Evolutionary conservation across 2,113 vertebrate species (phyloP).

Genomic region (Anolis carolinensis): DNA sequence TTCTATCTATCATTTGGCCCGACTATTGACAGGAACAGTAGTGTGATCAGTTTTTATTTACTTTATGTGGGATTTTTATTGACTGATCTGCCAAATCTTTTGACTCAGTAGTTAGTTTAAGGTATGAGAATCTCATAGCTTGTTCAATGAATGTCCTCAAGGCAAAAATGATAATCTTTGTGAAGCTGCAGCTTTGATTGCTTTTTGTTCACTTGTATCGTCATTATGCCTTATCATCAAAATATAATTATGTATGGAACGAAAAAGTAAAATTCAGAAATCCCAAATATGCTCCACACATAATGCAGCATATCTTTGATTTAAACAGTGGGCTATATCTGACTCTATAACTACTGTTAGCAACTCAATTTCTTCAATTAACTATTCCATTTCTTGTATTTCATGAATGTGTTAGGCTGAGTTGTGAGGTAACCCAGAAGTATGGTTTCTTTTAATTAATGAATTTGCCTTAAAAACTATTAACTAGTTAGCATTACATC

Average conservation of each 20-base stretch:
- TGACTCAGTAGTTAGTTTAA: conserved; percentile 72
- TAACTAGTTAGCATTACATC: neutral
- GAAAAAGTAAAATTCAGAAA: neutral
- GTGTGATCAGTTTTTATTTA: conserved; percentile 70
- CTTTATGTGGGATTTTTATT: conserved; percentile 59
- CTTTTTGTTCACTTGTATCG: conserved; percentile 25
- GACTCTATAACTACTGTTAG: neutral
- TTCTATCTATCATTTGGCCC: conserved; percentile 65
- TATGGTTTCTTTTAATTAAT: neutral
- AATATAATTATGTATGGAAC: conserved; percentile 4
- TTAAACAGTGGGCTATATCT: conserved; percentile 39
- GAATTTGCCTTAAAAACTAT: neutral
- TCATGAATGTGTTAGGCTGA: neutral
- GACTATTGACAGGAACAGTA: conserved; percentile 75
- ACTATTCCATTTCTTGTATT: neutral
- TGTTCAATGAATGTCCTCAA: conserved; percentile 38
- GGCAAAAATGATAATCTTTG: conserved; percentile 49
- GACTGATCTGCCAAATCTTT: conserved; percentile 70
- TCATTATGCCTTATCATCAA: conserved; percentile 39
- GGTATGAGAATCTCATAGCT: conserved; percentile 56
- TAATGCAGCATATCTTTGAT: conserved; percentile 49
- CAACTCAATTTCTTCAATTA: neutral
- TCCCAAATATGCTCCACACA: conserved; percentile 37
- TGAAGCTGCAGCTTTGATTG: neutral
- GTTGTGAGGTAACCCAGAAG: neutral